Base-by-base conservation (phyloP, 1,140 invertebrate genomes). In the Euborellia annulipes region DNA sequence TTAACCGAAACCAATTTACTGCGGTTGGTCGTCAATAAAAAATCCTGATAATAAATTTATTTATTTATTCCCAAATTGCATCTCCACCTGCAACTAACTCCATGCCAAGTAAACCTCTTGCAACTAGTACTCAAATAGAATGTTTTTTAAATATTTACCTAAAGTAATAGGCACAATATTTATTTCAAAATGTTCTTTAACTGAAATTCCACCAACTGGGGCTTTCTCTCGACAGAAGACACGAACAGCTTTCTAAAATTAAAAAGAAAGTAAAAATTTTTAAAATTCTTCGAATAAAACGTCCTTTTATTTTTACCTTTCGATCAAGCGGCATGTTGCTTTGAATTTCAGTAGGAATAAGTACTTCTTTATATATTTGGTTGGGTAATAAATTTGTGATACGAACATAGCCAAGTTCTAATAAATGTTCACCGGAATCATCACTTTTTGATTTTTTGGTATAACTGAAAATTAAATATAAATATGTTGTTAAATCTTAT, bases 121-220 rank as follows among this genome's bases (percentile, higher is more conserved):
- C n/a, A n/a, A n/a, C n/a, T n/a, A n/a, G n/a, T n/a, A n/a, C n/a
- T n/a, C n/a, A n/a, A n/a, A n/a, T n/a, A n/a, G n/a, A n/a, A n/a
- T n/a, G n/a, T n/a, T n/a, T n/a, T n/a, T n/a, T n/a, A n/a, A 44
- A 27, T 13, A 46, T 54, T 59, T 67, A 76, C 88, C 85, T 52
- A 94, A 90, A 0, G 85, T 88, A 39, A 95, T 74, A 30, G 91
- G 91, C 3, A 90, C 86, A 36, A 95, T 81, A 66, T 93, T 94
- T 34, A 94, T 89, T 66, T 96, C 92, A 62, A 98, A 94, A 66
- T 98, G 93, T 59, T 98, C 94, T 62, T 98, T 98, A 0, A 99
- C 88, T 0, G 90, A 87, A 51, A 98, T 98, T 1, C 94, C 95
- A 37, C 90, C 93, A 27, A 98, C 92, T 16, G 89, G 83, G 40